Percentiles rank a stretch among this genome's conserved stretches.
phyloP scores from a whole-genome alignment of 2,888 invertebrate species.

The Adelognathus sp. region DNA sequence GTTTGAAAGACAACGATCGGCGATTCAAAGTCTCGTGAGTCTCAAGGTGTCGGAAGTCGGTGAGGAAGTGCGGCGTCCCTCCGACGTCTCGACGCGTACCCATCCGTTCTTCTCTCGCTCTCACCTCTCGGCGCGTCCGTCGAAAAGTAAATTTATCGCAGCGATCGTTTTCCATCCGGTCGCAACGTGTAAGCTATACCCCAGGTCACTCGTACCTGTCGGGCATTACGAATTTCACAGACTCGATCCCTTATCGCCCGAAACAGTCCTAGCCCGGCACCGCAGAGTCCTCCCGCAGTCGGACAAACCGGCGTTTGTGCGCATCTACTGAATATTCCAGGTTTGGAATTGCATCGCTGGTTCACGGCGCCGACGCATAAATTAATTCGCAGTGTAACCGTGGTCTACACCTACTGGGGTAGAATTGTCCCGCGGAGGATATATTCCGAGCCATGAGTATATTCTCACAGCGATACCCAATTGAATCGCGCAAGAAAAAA shows the following conservation, averaged over 20 bases:
- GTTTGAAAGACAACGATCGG: neutral
- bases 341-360: constrained; percentile 52
- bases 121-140: constrained; percentile 31
- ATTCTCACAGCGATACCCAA: neutral
- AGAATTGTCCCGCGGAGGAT: constrained; percentile 21
- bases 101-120: constrained; percentile 34
- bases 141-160: constrained; percentile 62
- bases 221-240: constrained; percentile 63
- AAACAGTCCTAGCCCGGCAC: constrained; percentile 10
- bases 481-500: constrained; percentile 26
- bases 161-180: constrained; percentile 60
- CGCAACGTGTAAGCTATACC: constrained; percentile 46
- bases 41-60: constrained; percentile 19
- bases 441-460: constrained; percentile 16
- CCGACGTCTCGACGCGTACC: constrained; percentile 3
- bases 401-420: neutral
- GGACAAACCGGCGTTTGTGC: constrained; percentile 36
- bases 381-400: constrained; percentile 38
- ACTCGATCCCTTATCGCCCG: constrained; percentile 56
- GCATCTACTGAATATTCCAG: constrained; percentile 61
- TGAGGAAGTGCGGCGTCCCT: constrained; percentile 19
- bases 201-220: constrained; percentile 55
- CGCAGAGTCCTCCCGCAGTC: constrained; percentile 5
- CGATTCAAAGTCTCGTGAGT: neutral
- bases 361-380: constrained; percentile 40